These are phyloP conservation scores for Pseudonaja textilis DNA, from an alignment of 2,113 vertebrate genomes.

Conservation along the genomic window DNA sequence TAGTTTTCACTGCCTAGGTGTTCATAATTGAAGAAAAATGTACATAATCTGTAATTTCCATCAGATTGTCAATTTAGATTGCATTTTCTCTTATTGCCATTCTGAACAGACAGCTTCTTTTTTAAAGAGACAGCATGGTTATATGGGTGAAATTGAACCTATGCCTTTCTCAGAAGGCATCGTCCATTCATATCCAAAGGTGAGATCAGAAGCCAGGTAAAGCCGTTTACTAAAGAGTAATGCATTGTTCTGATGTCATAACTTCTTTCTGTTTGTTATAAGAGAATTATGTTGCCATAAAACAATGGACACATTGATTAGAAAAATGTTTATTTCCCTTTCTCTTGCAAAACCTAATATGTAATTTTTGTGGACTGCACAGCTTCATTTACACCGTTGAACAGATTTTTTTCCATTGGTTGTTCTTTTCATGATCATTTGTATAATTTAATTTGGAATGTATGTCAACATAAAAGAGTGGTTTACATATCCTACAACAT, in stretches of 20 bases:
- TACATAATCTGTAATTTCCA: slow-evolving; percentile 84
- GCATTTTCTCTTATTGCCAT: slow-evolving; percentile 72
- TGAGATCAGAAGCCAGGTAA: slow-evolving; percentile 48
- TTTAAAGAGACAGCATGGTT: slow-evolving; percentile 71
- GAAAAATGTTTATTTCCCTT: slow-evolving; percentile 35
- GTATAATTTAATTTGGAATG: slow-evolving; percentile 41
- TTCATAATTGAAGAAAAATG: slow-evolving; percentile 81
- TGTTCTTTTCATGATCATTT: slow-evolving; percentile 33
- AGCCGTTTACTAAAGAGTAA: neutral
- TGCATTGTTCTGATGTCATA: slow-evolving; percentile 37
- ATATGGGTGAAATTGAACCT: slow-evolving; percentile 46
- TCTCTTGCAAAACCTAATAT: slow-evolving; percentile 17
- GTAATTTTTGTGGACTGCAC: slow-evolving; percentile 39
- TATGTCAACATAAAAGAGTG: slow-evolving; percentile 37
- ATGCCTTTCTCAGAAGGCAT: neutral
- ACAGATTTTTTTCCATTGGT: slow-evolving; percentile 36
- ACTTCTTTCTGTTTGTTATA: slow-evolving; percentile 31
- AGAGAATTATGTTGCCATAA: neutral
- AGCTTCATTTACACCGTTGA: slow-evolving; percentile 41
- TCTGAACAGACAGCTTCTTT: slow-evolving; percentile 69
- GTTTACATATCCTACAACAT: slow-evolving; percentile 40
- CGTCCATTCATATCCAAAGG: slow-evolving; percentile 57
- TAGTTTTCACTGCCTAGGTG: slow-evolving; percentile 95
- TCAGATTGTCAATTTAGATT: slow-evolving; percentile 74
- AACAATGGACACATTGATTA: neutral